Conservation (phyloP, 2,888 invertebrate genomes). For the Drosophila melanosoma region DNA sequence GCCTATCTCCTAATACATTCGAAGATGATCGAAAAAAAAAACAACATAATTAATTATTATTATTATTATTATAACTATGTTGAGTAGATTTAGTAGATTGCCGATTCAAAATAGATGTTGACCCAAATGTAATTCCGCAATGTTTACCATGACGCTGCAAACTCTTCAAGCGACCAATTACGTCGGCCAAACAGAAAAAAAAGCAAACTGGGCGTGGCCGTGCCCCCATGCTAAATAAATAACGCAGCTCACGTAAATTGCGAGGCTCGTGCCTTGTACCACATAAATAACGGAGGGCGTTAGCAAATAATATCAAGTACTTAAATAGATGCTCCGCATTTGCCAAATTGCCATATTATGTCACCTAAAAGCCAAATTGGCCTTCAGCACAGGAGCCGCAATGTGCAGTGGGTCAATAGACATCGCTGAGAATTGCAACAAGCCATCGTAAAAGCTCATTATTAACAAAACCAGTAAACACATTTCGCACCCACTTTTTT, state of each 20-base stretch:
- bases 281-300: slow-evolving; percentile 20
- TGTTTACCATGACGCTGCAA: slow-evolving; percentile 46
- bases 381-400: slow-evolving; percentile 38
- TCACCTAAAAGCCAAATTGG: slow-evolving; percentile 26
- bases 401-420: slow-evolving; percentile 32
- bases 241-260: slow-evolving; percentile 58
- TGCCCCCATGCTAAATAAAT: slow-evolving; percentile 19
- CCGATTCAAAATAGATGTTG: slow-evolving; percentile 35
- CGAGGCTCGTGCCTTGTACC: slow-evolving; percentile 49
- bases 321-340: slow-evolving; percentile 40
- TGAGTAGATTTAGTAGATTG: slow-evolving; percentile 43
- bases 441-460: slow-evolving; percentile 26
- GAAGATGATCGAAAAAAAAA: slow-evolving; percentile 13
- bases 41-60: not conserved
- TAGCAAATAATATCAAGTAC: slow-evolving; percentile 26
- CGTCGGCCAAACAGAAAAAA: slow-evolving; percentile 12
- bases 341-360: slow-evolving; percentile 50
- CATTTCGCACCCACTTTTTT: slow-evolving; percentile 20
- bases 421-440: slow-evolving; percentile 41
- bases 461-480: slow-evolving; percentile 36
- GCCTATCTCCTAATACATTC: slow-evolving; percentile 47
- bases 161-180: slow-evolving; percentile 27
- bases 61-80: slow-evolving; percentile 5
- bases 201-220: slow-evolving; percentile 22
- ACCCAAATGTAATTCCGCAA: slow-evolving; percentile 49